A percentile compares a stretch with the other conserved stretches of the same genome.
These are phyloP conservation scores for Limnodromus scolopaceus DNA, from an alignment of 2,797 vertebrate species.

Conservation along the genomic window DNA sequence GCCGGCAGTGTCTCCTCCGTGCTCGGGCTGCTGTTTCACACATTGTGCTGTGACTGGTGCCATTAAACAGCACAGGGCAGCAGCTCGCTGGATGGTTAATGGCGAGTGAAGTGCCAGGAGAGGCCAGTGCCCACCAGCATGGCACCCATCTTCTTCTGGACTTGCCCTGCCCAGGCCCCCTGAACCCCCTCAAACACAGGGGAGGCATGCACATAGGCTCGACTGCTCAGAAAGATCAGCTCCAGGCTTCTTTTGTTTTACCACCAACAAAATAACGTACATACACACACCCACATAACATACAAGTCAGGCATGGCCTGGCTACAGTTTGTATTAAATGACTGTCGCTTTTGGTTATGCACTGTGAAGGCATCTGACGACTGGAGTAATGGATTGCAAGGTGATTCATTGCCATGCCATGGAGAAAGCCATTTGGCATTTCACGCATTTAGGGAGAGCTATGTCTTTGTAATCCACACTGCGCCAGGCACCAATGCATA, in stretches of 20 bases:
- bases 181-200: background rate
- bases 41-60: accelerated
- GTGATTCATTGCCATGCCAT: background rate
- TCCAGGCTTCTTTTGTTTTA: background rate
- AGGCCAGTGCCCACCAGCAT: too few species aligned
- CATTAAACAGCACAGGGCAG: background rate
- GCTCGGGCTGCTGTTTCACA: background rate
- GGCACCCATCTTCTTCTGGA: background rate
- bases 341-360: background rate
- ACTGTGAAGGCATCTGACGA: background rate
- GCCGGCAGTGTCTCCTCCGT: accelerated
- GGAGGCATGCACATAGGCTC: accelerated
- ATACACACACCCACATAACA: accelerated
- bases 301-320: background rate
- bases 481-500: background rate
- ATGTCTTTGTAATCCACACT: background rate
- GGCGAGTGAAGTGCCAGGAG: accelerated
- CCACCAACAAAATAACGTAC: background rate
- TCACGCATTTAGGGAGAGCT: background rate
- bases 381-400: background rate
- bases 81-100: background rate
- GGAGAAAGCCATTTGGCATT: background rate
- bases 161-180: background rate
- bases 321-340: background rate
- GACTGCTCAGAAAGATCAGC: background rate